Evolutionary conservation across 2,113 vertebrate species (phyloP).

Genomic region (Cacatua alba): DNA sequence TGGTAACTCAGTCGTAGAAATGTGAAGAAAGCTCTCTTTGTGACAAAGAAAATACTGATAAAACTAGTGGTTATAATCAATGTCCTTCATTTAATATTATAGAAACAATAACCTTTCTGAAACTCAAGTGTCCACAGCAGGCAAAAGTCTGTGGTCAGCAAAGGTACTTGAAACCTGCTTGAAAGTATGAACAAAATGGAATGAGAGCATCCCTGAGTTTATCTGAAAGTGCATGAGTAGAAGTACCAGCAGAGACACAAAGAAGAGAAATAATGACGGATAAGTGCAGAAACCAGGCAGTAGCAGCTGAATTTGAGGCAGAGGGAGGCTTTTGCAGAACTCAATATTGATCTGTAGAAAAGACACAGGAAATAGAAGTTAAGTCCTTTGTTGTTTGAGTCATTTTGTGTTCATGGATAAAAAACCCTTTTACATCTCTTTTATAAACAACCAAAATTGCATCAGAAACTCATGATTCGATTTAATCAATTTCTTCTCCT

Average conservation of each 20-base stretch:
- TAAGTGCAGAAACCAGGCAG: not conserved
- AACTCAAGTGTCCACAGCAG: not conserved
- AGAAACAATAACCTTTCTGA: not conserved
- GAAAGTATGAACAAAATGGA: not conserved
- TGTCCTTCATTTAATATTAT: not conserved
- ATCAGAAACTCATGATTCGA: not conserved
- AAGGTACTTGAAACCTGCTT: not conserved
- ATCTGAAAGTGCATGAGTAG: not conserved
- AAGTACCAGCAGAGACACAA: not conserved
- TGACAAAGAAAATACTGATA: not conserved
- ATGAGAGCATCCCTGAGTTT: not conserved
- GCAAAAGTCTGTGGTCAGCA: not conserved
- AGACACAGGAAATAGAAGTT: not conserved
- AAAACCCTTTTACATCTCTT: not conserved
- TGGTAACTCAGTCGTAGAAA: not conserved
- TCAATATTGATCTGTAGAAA: not conserved
- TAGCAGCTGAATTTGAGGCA: not conserved
- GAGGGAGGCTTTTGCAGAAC: fast-evolving
- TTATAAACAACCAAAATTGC: not conserved
- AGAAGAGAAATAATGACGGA: not conserved
- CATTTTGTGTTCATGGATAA: not conserved
- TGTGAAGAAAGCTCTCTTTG: not conserved
- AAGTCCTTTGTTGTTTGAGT: not conserved
- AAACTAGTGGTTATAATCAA: not conserved
- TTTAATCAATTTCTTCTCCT: not conserved